These are phyloP conservation scores for Diabrotica undecimpunctata DNA, from an alignment of 1,140 invertebrate genomes.

Conservation along the genomic window DNA sequence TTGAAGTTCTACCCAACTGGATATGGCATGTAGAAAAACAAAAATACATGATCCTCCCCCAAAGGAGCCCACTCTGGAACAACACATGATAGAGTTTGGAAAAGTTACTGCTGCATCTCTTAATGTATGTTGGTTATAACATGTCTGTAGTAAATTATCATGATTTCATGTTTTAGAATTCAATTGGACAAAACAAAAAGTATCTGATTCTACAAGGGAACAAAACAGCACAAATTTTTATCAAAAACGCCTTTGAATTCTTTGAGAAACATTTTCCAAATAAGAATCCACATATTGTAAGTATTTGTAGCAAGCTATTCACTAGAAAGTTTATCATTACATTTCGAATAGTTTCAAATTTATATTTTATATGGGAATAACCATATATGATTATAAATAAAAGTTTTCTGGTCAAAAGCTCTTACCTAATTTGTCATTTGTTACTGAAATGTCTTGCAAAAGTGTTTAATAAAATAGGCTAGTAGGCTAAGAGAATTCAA, in stretches of 20 bases:
- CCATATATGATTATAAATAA: too few relatives aligned
- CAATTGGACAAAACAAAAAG: background rate
- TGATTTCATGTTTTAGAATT: background rate
- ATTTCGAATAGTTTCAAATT: too few relatives aligned
- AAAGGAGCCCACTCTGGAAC: background rate
- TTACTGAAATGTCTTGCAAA: too few relatives aligned
- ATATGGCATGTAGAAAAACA: too few relatives aligned
- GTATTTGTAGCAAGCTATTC: background rate
- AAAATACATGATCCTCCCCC: background rate
- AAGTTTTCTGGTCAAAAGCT: too few relatives aligned
- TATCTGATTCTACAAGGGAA: background rate
- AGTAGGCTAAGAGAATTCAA: too few relatives aligned
- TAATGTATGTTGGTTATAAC: background rate
- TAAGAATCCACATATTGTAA: background rate
- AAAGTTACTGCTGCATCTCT: background rate
- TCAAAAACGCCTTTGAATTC: background rate
- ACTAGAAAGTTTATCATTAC: too few relatives aligned
- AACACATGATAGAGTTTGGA: background rate
- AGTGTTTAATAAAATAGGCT: too few relatives aligned
- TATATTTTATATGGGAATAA: too few relatives aligned
- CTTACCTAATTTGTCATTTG: too few relatives aligned
- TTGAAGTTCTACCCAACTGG: too few relatives aligned
- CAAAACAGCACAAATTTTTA: constrained; percentile 3
- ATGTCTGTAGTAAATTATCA: background rate
- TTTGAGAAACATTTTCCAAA: background rate